phyloP scores from a whole-genome alignment of 2,113 vertebrate genomes.

The Piprites chloris region DNA sequence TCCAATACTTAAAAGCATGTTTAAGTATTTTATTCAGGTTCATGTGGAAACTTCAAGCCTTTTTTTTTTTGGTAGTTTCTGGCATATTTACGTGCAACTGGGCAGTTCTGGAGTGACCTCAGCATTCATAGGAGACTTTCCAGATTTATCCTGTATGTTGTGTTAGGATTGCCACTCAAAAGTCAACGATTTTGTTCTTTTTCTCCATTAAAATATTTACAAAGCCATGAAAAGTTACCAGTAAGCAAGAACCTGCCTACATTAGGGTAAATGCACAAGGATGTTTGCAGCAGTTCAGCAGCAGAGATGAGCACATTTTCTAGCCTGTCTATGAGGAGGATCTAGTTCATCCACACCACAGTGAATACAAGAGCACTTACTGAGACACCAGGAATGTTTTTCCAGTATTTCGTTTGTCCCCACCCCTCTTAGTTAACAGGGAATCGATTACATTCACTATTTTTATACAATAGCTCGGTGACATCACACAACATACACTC shows the following conservation, averaged over 20 bases:
- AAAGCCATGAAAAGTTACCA: neutral
- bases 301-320: neutral
- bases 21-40: neutral
- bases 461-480: neutral
- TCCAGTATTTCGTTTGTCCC: neutral
- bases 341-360: neutral
- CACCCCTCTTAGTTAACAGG: neutral
- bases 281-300: neutral
- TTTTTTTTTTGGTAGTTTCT: neutral
- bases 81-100: neutral
- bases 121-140: neutral
- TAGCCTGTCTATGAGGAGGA: neutral
- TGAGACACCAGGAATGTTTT: neutral
- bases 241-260: neutral
- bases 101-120: neutral
- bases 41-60: neutral
- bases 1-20: neutral
- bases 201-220: neutral
- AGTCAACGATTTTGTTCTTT: neutral
- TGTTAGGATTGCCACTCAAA: neutral
- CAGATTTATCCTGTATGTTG: neutral
- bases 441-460: neutral
- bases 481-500: neutral
- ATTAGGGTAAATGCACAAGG: fast-evolving
- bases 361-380: neutral